Percentiles rank a stretch among this genome's conserved stretches.
Conservation (phyloP, 2,888 invertebrate species). For the Xanthorhoe spadicearia region DNA sequence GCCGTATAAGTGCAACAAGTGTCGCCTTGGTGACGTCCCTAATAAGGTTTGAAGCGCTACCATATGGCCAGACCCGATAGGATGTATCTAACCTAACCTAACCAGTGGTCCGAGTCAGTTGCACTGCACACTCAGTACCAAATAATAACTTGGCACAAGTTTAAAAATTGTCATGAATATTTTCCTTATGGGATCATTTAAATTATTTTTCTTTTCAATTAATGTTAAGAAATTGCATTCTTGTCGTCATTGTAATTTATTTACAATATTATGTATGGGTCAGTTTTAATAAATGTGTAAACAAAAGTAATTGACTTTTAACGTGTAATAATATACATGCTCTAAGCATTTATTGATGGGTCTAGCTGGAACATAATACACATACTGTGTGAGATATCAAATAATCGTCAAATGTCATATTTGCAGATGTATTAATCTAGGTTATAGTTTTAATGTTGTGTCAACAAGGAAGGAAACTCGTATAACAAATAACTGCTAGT, state of each 20-base stretch:
- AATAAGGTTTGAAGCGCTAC: constrained; percentile 78
- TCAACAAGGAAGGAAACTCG: constrained; percentile 47
- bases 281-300: neutral
- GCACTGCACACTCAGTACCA: constrained; percentile 47
- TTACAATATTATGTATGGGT: neutral
- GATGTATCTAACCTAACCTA: constrained; percentile 72
- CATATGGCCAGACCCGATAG: constrained; percentile 78
- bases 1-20: constrained; percentile 84
- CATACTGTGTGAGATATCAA: constrained; percentile 37
- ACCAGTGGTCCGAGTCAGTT: constrained; percentile 59
- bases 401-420: constrained; percentile 52
- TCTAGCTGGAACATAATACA: constrained; percentile 8
- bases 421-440: constrained; percentile 53
- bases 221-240: neutral
- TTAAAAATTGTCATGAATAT: neutral
- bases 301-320: neutral
- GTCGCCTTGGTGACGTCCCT: constrained; percentile 81
- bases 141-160: constrained; percentile 47
- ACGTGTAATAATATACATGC: constrained; percentile 14
- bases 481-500: constrained; percentile 39
- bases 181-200: neutral
- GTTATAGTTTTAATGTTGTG: constrained; percentile 55
- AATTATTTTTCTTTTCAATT: constrained; percentile 33
- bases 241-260: neutral
- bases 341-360: constrained; percentile 12